Base-by-base conservation (phyloP, 2,888 invertebrate genomes). In the Herminia tarsipennalis region DNA sequence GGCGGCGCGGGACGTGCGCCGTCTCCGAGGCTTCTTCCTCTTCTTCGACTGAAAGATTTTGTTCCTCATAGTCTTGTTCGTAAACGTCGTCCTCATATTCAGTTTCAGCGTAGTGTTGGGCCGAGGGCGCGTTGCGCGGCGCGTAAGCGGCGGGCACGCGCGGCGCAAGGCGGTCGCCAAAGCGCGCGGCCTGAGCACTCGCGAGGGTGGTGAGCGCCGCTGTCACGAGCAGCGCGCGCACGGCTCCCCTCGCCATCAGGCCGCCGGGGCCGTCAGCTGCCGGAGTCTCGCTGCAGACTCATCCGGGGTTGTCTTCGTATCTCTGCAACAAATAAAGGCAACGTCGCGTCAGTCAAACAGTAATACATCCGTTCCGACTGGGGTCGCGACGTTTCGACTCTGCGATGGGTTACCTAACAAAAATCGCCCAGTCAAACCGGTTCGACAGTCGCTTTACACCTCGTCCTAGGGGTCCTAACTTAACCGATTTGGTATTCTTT, bases 141-240 rank as follows among this genome's bases (percentile, higher is more conserved):
- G 76, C 79, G 76, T 81, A 89, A 52, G 79, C 76, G 63, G 81
- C 86, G 49, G 83, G 91, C 56, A 83, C 87, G 66, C 86, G 86
- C 60, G 87, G 89, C 56, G 81, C 83, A 37, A 86, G 81, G 56
- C 86, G 86, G 78, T 86, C 86, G 38, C 83, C 88, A 70, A 86
- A 88, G 66, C 87, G 86, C 56, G 77, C 86, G 44, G 84, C 80
- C 52, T 61, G 65, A 49, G 73, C 74, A 51, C 73, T 66, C 47
- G 77, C 78, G 57, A 81, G 71, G 66, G 68, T 78, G 55, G 73
- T 80, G 76, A 81, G 74, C 73, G 77, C 80, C 76, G 81, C 84
- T 63, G 73, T 75, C 54, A 81, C 63, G 52, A 86, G 76, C 76
- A 87, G 80, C 66, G 82, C 76, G 64, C 78, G 78, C 73, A 78